Conservation (phyloP, 2,113 vertebrate genomes). For the Bos javanicus region DNA sequence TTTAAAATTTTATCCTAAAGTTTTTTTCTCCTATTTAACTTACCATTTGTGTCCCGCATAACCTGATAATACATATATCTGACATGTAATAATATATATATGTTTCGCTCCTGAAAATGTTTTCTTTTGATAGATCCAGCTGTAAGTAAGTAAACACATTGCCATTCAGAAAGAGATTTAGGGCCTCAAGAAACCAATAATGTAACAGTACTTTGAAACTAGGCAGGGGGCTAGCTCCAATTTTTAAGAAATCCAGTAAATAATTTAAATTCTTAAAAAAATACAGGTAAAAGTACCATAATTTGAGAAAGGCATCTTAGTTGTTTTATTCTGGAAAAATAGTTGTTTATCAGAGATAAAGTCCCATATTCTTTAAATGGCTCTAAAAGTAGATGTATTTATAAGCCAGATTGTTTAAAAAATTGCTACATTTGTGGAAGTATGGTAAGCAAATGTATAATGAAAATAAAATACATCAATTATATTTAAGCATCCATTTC, state of each 20-base stretch:
- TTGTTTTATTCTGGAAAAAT: not conserved
- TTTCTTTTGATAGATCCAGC: not conserved
- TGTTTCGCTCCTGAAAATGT: not conserved
- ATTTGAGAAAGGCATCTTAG: not conserved
- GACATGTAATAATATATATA: not conserved
- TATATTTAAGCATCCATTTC: not conserved
- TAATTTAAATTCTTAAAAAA: not conserved
- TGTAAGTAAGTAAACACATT: not conserved
- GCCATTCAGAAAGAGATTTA: not conserved
- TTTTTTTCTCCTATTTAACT: not conserved
- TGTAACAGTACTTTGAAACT: not conserved
- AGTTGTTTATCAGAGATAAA: not conserved
- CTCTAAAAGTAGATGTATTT: not conserved
- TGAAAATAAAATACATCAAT: not conserved
- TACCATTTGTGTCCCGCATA: not conserved
- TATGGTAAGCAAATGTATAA: not conserved
- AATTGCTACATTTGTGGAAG: not conserved
- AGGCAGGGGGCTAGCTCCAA: not conserved
- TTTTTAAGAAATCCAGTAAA: conserved; percentile 9
- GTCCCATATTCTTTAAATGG: not conserved
- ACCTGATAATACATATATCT: not conserved
- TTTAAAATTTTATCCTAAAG: not conserved
- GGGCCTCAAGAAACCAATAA: not conserved
- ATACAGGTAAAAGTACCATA: not conserved
- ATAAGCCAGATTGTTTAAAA: not conserved